phyloP scores from a whole-genome alignment of 2,888 invertebrate species.

The Resseliella maxima region DNA sequence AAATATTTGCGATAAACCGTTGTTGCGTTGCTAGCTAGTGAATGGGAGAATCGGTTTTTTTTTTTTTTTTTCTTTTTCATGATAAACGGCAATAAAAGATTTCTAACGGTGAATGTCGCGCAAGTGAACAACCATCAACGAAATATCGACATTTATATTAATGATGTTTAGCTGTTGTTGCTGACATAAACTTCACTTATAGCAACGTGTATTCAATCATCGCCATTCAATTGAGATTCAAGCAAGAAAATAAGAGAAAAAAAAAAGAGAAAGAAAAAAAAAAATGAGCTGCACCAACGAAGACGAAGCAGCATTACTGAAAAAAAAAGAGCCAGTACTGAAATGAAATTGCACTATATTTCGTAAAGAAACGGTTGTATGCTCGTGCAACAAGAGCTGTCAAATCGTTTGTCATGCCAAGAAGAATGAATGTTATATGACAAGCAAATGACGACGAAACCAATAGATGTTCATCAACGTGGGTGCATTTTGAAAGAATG shows the following conservation, averaged over 20 bases:
- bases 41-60: background rate
- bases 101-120: background rate
- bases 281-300: background rate
- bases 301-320: background rate
- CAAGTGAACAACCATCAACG: constrained; percentile 34
- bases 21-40: background rate
- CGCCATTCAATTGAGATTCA: background rate
- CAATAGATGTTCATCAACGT: constrained; percentile 20
- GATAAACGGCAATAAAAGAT: constrained; percentile 14
- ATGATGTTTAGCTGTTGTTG: constrained; percentile 52
- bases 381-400: constrained; percentile 17
- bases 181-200: constrained; percentile 19
- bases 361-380: background rate
- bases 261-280: background rate
- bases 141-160: constrained; percentile 52
- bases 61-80: background rate
- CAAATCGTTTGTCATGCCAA: background rate
- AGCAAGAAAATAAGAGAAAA: background rate
- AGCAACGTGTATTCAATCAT: constrained; percentile 28
- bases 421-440: constrained; percentile 10
- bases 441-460: constrained; percentile 16
- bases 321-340: background rate
- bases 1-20: background rate
- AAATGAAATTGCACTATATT: constrained; percentile 17
- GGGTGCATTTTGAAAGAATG: constrained; percentile 20